A percentile compares a stretch with the other conserved stretches of the same genome.
Conservation (phyloP, 2,888 invertebrate species). For the Pollenia angustigena region DNA sequence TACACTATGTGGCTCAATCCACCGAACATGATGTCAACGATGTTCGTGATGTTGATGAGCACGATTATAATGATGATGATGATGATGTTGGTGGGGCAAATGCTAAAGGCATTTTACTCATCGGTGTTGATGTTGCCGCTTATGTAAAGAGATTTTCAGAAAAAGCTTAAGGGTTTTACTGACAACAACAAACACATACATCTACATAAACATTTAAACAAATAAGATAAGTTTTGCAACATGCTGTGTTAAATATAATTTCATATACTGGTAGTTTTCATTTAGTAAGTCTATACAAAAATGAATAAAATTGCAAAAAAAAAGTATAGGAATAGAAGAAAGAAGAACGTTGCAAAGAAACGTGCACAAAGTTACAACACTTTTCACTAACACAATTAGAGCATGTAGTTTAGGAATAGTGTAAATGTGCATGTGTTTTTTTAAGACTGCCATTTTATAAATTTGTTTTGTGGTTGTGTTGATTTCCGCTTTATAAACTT, state of each 20-base stretch:
- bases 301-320: slow-evolving; percentile 56
- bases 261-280: slow-evolving; percentile 65
- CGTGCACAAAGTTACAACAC: slow-evolving; percentile 25
- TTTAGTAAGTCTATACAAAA: slow-evolving; percentile 63
- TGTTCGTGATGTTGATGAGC: slow-evolving; percentile 51
- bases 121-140: slow-evolving; percentile 59
- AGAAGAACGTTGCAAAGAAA: slow-evolving; percentile 20
- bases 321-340: slow-evolving; percentile 15
- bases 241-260: slow-evolving; percentile 69
- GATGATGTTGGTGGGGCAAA: slow-evolving; percentile 43
- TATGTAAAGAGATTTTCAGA: slow-evolving; percentile 64
- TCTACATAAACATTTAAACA: slow-evolving; percentile 11
- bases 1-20: neutral
- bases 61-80: slow-evolving; percentile 53
- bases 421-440: neutral
- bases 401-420: neutral
- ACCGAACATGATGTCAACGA: slow-evolving; percentile 58
- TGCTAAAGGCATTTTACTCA: slow-evolving; percentile 59
- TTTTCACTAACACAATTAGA: slow-evolving; percentile 11
- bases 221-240: slow-evolving; percentile 55
- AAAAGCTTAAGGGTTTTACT: slow-evolving; percentile 68
- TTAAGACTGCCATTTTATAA: slow-evolving; percentile 57
- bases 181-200: slow-evolving; percentile 36
- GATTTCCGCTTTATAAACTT: slow-evolving; percentile 69
- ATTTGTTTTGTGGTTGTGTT: slow-evolving; percentile 72